These are phyloP conservation scores for Chloroceryle inda DNA, from an alignment of 2,797 vertebrate genomes.

Conservation along the genomic window DNA sequence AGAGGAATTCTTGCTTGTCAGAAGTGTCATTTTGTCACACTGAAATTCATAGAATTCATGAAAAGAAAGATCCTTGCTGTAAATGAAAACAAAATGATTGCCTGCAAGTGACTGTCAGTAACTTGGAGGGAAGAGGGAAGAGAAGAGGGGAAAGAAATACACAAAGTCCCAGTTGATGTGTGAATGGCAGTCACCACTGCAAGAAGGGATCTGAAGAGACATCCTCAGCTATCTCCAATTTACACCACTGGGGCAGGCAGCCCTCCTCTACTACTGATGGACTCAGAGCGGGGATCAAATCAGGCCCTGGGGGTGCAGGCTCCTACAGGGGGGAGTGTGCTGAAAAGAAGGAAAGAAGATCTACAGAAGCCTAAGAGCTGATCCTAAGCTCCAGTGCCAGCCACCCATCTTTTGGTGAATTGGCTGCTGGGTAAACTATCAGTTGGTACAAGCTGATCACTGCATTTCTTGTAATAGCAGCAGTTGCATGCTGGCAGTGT, in stretches of 20 bases:
- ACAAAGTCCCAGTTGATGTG: not conserved
- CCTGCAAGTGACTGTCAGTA: not conserved
- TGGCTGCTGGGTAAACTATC: not conserved
- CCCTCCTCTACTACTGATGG: accelerated
- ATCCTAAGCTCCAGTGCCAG: not conserved
- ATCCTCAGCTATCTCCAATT: not conserved
- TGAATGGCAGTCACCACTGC: not conserved
- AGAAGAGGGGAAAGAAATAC: not conserved
- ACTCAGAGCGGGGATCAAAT: not conserved
- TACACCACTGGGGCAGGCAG: not conserved
- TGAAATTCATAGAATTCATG: not conserved
- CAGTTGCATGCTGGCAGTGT: accelerated
- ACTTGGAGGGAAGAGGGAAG: not conserved
- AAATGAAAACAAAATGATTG: not conserved
- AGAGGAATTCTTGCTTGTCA: constrained; percentile 17
- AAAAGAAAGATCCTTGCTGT: not conserved
- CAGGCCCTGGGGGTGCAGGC: too few relatives aligned
- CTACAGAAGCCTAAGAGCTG: not conserved
- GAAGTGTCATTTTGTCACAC: constrained; percentile 1
- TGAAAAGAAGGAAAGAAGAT: not conserved
- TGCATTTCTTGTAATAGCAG: not conserved
- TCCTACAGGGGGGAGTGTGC: not conserved
- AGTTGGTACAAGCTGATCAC: accelerated
- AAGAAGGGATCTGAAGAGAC: not conserved
- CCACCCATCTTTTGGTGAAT: not conserved